These are phyloP conservation scores for Ciconia maguari DNA, from an alignment of 2,113 vertebrate genomes.

Conservation along the genomic window DNA sequence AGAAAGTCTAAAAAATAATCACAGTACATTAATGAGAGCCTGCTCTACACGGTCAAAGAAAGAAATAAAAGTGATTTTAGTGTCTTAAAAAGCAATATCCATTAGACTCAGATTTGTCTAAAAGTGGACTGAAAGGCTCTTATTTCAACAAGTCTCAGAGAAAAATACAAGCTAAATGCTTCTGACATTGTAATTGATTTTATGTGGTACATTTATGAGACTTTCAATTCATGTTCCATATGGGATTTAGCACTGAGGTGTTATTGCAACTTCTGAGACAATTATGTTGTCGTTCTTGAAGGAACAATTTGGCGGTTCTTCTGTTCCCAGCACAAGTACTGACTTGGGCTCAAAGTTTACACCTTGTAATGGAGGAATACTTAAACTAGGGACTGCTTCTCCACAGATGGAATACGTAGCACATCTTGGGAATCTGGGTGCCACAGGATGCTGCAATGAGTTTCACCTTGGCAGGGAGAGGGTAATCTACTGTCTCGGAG, in stretches of 20 bases:
- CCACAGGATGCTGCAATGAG: neutral
- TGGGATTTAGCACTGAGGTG: conserved; percentile 23
- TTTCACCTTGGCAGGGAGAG: fast-evolving
- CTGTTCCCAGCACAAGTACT: neutral
- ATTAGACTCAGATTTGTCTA: conserved; percentile 65
- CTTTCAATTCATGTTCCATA: conserved; percentile 24
- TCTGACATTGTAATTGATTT: conserved; percentile 67
- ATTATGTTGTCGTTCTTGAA: neutral
- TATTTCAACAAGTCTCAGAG: conserved; percentile 43
- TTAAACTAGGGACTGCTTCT: neutral
- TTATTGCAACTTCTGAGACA: neutral
- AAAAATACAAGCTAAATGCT: conserved; percentile 36
- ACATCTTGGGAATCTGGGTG: neutral
- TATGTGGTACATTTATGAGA: conserved; percentile 58
- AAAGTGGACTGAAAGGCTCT: conserved; percentile 46
- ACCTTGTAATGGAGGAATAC: neutral
- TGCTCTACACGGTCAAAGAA: conserved; percentile 17
- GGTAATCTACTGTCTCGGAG: neutral
- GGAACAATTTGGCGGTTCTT: neutral
- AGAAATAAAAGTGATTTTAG: conserved; percentile 50
- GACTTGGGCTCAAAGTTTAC: neutral
- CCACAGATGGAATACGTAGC: neutral
- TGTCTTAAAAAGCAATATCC: conserved; percentile 67
- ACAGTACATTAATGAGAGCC: conserved; percentile 38
- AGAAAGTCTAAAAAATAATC: conserved; percentile 26